phyloP scores from a whole-genome alignment of 1,140 invertebrate species.

The Drosophila pseudoobscura region DNA sequence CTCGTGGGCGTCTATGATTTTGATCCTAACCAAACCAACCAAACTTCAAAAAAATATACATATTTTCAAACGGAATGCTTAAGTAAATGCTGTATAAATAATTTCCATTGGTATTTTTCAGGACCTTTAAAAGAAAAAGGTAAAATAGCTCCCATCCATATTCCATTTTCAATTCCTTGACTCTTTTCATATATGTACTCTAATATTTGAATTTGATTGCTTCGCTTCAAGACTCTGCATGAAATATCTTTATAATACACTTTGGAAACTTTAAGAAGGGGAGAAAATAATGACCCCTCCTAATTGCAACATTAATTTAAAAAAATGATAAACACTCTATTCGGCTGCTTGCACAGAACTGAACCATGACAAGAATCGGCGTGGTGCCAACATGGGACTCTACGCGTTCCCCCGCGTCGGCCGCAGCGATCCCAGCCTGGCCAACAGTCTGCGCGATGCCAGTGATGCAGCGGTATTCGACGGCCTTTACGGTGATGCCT shows the following conservation, averaged over 20 bases:
- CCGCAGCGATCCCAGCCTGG: constrained; percentile 83
- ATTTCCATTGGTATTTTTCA: constrained; percentile 26
- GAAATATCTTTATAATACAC: neutral
- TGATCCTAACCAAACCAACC: neutral
- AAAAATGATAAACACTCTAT: constrained; percentile 6
- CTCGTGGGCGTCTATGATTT: no score
- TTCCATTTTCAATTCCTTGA: no score
- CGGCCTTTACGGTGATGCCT: constrained; percentile 56
- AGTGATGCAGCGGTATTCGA: constrained; percentile 58
- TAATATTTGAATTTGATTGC: neutral
- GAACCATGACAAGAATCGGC: constrained; percentile 69
- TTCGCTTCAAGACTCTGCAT: neutral
- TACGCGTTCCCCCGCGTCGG: constrained; percentile 86
- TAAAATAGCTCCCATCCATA: constrained; percentile 1
- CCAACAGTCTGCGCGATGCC: constrained; percentile 67
- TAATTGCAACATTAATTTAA: constrained; percentile 10
- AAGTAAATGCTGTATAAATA: no score
- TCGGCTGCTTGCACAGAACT: constrained; percentile 40
- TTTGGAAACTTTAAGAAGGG: neutral
- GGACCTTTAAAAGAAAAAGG: constrained; percentile 38
- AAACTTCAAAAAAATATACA: no score
- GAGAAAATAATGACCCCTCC: no score
- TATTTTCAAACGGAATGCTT: neutral
- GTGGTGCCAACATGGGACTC: constrained; percentile 84
- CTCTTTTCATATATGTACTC: neutral